Conservation (phyloP, 2,113 vertebrate species). For the Elephantulus edwardii region DNA sequence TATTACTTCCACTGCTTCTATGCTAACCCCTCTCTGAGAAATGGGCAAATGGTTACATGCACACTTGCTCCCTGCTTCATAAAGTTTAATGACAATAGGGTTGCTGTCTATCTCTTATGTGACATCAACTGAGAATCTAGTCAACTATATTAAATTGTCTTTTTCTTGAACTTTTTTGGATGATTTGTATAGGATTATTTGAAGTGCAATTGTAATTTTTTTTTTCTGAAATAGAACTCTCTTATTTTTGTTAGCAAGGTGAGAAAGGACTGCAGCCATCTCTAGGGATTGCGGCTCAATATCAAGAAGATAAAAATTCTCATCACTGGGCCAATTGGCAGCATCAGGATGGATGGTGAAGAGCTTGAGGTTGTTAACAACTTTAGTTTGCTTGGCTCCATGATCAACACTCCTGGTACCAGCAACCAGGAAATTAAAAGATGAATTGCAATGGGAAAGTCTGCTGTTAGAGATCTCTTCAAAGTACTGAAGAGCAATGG, state of each 20-base stretch:
- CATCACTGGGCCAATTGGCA: too few species aligned
- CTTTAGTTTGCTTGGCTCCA: too few species aligned
- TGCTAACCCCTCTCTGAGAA: background rate
- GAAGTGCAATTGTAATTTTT: background rate
- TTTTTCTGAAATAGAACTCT: background rate
- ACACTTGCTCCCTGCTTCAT: background rate
- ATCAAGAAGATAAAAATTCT: too few species aligned
- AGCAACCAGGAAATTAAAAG: too few species aligned
- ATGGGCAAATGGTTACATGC: fast-evolving
- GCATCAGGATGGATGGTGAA: too few species aligned
- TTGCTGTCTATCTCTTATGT: background rate
- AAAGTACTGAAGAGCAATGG: too few species aligned
- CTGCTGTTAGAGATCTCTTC: too few species aligned
- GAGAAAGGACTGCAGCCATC: too few species aligned
- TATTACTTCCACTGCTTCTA: background rate
- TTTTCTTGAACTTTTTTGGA: background rate
- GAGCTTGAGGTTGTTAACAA: too few species aligned
- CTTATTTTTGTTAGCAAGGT: conserved; percentile 22
- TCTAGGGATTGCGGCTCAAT: too few species aligned
- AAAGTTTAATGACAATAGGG: background rate
- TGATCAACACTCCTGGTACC: too few species aligned
- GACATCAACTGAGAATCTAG: background rate
- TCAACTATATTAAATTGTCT: background rate
- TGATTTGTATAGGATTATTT: conserved; percentile 12
- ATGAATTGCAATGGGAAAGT: too few species aligned